phyloP scores from a whole-genome alignment of 2,888 invertebrate species.

The Byasa hedistus region DNA sequence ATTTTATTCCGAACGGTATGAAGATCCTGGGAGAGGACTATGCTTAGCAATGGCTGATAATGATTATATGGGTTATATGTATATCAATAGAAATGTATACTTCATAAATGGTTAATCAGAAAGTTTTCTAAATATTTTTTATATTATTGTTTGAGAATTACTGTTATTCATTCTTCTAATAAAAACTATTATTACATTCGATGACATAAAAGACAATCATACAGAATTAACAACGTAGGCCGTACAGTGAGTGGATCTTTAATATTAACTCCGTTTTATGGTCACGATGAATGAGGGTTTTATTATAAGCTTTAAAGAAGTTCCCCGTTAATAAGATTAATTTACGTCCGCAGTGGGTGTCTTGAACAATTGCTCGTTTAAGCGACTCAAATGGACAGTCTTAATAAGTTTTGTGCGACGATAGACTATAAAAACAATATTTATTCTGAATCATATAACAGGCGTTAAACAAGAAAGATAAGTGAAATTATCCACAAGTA shows the following conservation, averaged over 20 bases:
- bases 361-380: slow-evolving; percentile 55
- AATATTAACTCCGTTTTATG: slow-evolving; percentile 45
- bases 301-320: slow-evolving; percentile 36
- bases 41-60: no score
- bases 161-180: neutral
- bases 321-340: slow-evolving; percentile 60
- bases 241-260: slow-evolving; percentile 35
- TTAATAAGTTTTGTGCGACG: slow-evolving; percentile 13
- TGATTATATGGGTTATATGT: no score
- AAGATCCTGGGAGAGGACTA: no score
- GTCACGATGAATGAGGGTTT: slow-evolving; percentile 36
- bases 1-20: no score
- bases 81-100: no score
- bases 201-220: slow-evolving; percentile 6
- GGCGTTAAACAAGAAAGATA: no score
- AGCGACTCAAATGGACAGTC: slow-evolving; percentile 8
- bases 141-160: neutral
- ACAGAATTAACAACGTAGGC: slow-evolving; percentile 37
- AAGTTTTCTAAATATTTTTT: neutral
- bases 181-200: neutral
- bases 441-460: neutral
- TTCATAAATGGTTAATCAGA: no score
- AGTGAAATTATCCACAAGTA: neutral
- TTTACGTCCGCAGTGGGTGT: slow-evolving; percentile 67
- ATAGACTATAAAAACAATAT: neutral